Base-by-base conservation (phyloP, 2,888 invertebrate species). In the Napeogenes sylphis region DNA sequence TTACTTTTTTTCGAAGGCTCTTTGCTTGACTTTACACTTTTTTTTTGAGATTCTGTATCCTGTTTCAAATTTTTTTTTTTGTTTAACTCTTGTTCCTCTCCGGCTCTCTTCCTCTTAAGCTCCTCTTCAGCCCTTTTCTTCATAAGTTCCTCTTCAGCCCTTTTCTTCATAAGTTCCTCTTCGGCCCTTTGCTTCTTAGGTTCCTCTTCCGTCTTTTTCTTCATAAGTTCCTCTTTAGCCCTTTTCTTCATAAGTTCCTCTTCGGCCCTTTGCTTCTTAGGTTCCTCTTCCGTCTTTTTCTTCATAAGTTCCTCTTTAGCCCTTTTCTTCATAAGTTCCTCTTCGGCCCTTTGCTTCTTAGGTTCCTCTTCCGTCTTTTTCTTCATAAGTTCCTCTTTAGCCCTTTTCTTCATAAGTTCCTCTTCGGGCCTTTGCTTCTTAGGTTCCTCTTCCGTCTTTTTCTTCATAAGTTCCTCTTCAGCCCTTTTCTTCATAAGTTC, bases 271-370 rank as follows among this genome's bases (percentile, higher is more conserved):
- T 33, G 63, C 57, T 35, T 61, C 32, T 10, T 21, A 21, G 1
- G 21, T 21, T 21, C 1, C 21, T 55, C 56, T 21, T 63, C 21
- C 21, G 30, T 10, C 21, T 21, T 21, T 21, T 21, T 21, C 38
- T 33, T 55, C 53, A 54, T 56, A 10, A 51, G 21, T 30, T 70
- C 45, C 59, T 55, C 59, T 45, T 12, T 13, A 12, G n/a, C 30
- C 46, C 4, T 57, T 21, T 21, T 55, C 33, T 4, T n/a, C 47
- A 59, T 61, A 45, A 56, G 51, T 65, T 62, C 33, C 53, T 59
- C 30, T 59, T 58, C 42, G n/a, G 30, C 30, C 46, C 21, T 30
- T 13, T 33, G 63, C 57, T 35, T 61, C 32, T 10, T 21, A 21
- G 1, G 21, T 21, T 21, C 1, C 21, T 55, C 56, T 21, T 63